These are phyloP conservation scores for Conops quadrifasciatus DNA, from an alignment of 2,888 invertebrate genomes.

Conservation along the genomic window DNA sequence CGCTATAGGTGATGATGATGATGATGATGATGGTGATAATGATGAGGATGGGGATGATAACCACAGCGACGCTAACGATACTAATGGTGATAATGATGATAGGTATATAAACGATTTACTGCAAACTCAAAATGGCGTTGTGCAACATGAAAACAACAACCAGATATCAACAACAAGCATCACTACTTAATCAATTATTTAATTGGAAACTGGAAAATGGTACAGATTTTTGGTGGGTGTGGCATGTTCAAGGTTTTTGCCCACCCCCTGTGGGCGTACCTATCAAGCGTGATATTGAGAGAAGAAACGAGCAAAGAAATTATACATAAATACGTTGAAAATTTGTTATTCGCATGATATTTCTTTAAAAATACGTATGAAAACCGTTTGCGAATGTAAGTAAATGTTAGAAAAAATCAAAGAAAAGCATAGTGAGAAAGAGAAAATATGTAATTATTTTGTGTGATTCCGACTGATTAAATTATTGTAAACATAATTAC, in stretches of 20 bases:
- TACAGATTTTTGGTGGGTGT: not conserved
- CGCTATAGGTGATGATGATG: not conserved
- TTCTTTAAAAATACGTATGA: too few species aligned
- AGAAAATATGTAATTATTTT: not conserved
- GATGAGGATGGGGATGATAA: constrained; percentile 3
- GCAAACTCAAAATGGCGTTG: not conserved
- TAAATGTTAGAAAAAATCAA: constrained; percentile 16
- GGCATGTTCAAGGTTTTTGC: not conserved
- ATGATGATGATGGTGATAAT: not conserved
- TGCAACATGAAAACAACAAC: not conserved
- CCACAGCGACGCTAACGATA: not conserved
- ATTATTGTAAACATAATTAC: constrained; percentile 10
- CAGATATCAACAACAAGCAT: too few species aligned
- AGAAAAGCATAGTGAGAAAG: not conserved
- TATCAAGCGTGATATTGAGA: constrained; percentile 24
- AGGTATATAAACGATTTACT: not conserved
- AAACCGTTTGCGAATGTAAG: too few species aligned
- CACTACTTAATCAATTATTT: not conserved
- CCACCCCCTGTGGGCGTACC: not conserved
- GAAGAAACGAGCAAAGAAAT: not conserved
- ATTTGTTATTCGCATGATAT: too few species aligned
- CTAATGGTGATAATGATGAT: not conserved
- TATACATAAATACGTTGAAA: constrained; percentile 8
- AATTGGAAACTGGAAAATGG: not conserved
- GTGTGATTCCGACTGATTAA: constrained; percentile 19